These are phyloP conservation scores for Gandaritis pyraliata DNA, from an alignment of 2,888 invertebrate species.

Conservation along the genomic window DNA sequence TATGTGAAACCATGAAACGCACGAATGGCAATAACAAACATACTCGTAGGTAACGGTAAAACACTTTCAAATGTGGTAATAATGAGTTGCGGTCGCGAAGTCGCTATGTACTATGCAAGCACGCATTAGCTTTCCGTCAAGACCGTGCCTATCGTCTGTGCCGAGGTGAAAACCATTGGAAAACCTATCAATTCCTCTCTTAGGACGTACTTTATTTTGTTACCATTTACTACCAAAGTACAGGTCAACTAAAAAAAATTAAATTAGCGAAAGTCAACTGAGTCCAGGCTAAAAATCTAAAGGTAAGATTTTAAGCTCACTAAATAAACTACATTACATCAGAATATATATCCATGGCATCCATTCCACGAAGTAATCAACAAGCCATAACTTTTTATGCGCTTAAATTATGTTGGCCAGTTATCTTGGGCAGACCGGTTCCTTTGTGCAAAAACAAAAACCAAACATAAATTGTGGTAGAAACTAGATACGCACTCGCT, in stretches of 20 bases:
- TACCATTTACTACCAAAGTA: no score
- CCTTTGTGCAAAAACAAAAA: conserved; percentile 24
- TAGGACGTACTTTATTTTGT: background rate
- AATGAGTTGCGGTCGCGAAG: conserved; percentile 11
- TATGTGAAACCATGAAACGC: conserved; percentile 3
- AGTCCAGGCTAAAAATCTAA: no score
- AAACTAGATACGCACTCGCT: conserved; percentile 23
- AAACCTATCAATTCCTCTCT: conserved; percentile 22
- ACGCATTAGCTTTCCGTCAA: conserved; percentile 27
- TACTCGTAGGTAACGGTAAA: conserved; percentile 15
- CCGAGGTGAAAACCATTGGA: conserved; percentile 28
- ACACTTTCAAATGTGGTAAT: conserved; percentile 12
- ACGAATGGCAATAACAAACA: conserved; percentile 9
- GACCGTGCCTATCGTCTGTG: conserved; percentile 14
- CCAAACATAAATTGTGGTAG: conserved; percentile 12
- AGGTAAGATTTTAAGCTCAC: no score
- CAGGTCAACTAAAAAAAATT: no score
- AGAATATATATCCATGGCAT: background rate
- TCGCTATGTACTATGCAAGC: background rate
- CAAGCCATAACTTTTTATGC: conserved; percentile 11
- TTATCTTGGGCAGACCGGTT: conserved; percentile 32
- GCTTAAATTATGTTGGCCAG: conserved; percentile 10
- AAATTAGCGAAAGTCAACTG: no score
- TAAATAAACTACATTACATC: no score
- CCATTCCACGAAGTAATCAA: conserved; percentile 3